Evolutionary conservation across 2,113 vertebrate species (phyloP), one percentile per base, ranked within the genome.

Genomic region (Hyperopisus bebe): DNA sequence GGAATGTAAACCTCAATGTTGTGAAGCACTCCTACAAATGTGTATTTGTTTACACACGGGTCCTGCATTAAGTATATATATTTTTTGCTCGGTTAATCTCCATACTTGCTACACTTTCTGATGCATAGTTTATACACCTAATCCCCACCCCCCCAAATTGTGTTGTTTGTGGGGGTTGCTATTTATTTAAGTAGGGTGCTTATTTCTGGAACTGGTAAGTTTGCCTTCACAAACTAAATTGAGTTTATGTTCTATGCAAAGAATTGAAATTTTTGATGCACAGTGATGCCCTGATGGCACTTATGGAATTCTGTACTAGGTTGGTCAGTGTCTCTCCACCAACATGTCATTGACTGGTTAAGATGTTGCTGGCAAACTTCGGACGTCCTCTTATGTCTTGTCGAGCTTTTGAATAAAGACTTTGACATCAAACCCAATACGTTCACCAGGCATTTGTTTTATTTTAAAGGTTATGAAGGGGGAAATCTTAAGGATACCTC

Each of bases 331-430:
- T 89, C 86, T 89, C 48, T 80, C 91, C 89, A 89, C 86, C 83
- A 7, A 87, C 86, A 90, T 91, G 58, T 89, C 80, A 80, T 88
- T 82, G 83, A 89, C 92, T 44, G 91, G 92, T 90, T 92, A 91
- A 91, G 87, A 90, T 90, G 74, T 89, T 91, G 90, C 77, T 92
- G 88, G 86, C 55, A 91, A 93, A 91, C 86, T 77, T 88, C 70
- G 48, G 24, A 89, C 70, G 55, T 47, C 89, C 93, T 90, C 89
- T 89, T 92, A 90, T 93, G 92, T 92, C 6, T 89, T 90, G 92
- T 94, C 91, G 55, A 93, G 91, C 94, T 94, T 94, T 94, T 92
- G 93, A 95, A 95, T 95, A 95, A 95, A 95, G 93, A 84, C 91
- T 92, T 92, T 88, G 91, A 93, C 90, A 90, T 89, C 58, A 35